These are phyloP conservation scores for Bos javanicus DNA, from an alignment of 2,113 vertebrate genomes.

Conservation along the genomic window DNA sequence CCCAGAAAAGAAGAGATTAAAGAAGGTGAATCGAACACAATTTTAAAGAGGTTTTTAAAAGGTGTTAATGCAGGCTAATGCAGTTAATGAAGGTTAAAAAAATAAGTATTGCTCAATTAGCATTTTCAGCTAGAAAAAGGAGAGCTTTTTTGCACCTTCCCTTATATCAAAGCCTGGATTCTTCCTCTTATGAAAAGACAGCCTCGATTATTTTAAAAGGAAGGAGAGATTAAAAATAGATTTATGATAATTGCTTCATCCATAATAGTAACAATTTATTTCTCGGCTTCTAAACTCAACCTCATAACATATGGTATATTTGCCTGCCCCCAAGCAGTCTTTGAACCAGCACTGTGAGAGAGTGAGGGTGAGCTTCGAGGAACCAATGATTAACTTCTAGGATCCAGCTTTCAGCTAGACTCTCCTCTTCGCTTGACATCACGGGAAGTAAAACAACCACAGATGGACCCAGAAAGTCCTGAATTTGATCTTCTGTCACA, in stretches of 20 bases:
- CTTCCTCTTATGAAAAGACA: slow-evolving; percentile 83
- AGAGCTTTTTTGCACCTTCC: slow-evolving; percentile 79
- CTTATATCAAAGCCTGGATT: slow-evolving; percentile 84
- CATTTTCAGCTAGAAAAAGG: slow-evolving; percentile 78
- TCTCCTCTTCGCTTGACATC: neutral
- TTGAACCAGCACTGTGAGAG: slow-evolving; percentile 46
- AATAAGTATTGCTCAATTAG: slow-evolving; percentile 81
- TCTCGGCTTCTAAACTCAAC: slow-evolving; percentile 75
- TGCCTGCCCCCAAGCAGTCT: slow-evolving; percentile 51
- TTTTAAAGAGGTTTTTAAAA: slow-evolving; percentile 89
- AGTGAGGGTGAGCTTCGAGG: neutral
- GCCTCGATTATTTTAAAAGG: slow-evolving; percentile 80
- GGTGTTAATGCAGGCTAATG: slow-evolving; percentile 85
- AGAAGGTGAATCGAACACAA: slow-evolving; percentile 85
- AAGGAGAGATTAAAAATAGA: slow-evolving; percentile 83
- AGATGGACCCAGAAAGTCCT: neutral
- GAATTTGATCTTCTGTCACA: neutral
- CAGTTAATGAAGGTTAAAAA: slow-evolving; percentile 82
- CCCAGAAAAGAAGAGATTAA: slow-evolving; percentile 86
- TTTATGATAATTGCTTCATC: slow-evolving; percentile 79
- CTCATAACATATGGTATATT: slow-evolving; percentile 62
- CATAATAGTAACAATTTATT: slow-evolving; percentile 81
- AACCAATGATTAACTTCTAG: slow-evolving; percentile 45
- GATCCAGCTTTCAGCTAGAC: neutral
- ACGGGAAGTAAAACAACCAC: neutral